These are phyloP conservation scores for Cryptocheilus praepositus DNA, from an alignment of 2,888 invertebrate species.

Conservation along the genomic window DNA sequence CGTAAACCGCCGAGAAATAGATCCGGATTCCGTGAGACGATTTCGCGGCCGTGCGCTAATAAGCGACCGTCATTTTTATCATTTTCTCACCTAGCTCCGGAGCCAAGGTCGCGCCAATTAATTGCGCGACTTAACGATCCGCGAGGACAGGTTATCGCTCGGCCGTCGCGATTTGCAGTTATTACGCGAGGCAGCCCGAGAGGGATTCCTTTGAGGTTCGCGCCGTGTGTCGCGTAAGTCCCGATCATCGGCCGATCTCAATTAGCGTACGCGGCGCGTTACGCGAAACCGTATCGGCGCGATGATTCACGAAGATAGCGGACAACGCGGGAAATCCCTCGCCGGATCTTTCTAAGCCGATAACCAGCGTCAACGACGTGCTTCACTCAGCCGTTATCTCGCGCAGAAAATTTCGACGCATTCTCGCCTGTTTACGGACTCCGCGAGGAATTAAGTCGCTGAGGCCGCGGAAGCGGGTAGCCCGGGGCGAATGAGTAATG, in stretches of 20 bases:
- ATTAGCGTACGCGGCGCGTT: conserved; percentile 22
- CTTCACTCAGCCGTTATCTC: conserved; percentile 15
- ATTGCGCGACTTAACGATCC: conserved; percentile 31
- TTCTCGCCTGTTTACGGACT: no score
- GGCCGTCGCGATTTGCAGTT: neutral
- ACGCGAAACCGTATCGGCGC: conserved; percentile 24
- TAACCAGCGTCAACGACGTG: no score
- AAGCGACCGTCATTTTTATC: conserved; percentile 47
- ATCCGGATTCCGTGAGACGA: conserved; percentile 44
- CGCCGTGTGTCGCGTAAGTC: conserved; percentile 19
- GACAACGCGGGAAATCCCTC: conserved; percentile 15
- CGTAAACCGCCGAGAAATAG: conserved; percentile 52
- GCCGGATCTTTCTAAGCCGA: neutral
- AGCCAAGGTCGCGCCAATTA: conserved; percentile 19
- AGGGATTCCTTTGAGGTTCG: conserved; percentile 16
- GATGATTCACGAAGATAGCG: conserved; percentile 27
- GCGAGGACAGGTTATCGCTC: conserved; percentile 13
- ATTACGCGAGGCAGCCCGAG: neutral
- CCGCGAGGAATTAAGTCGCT: no score
- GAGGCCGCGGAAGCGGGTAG: no score
- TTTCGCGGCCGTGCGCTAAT: conserved; percentile 23
- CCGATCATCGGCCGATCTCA: conserved; percentile 20
- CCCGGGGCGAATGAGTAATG: no score
- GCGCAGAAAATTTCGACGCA: no score
- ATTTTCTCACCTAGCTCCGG: conserved; percentile 40